Percentiles rank a stretch among this genome's conserved stretches.
These are phyloP conservation scores for Brachyistius frenatus DNA, from an alignment of 2,113 vertebrate species.

Conservation along the genomic window DNA sequence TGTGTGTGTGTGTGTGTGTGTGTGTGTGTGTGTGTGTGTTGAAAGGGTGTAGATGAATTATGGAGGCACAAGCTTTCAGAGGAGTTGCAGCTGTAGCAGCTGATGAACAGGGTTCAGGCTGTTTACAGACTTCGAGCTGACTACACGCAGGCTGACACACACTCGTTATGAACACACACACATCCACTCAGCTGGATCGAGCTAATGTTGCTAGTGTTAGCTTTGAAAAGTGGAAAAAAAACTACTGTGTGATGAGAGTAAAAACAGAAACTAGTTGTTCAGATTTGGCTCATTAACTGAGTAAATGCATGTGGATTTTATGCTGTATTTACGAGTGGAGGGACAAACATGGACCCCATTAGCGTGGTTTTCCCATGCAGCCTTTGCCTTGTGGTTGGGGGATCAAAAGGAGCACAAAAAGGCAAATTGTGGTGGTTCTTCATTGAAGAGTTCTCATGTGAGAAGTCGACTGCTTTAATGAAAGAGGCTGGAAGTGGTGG, in stretches of 20 bases:
- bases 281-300: slow-evolving; percentile 23
- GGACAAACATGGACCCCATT: slow-evolving; percentile 34
- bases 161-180: slow-evolving; percentile 6
- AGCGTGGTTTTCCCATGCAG: slow-evolving; percentile 20
- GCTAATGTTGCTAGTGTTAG: no score
- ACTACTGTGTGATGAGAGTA: not conserved
- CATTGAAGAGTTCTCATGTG: slow-evolving; percentile 39
- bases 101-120: not conserved
- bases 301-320: slow-evolving; percentile 23
- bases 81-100: slow-evolving; percentile 3
- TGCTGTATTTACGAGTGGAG: slow-evolving; percentile 13
- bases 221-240: not conserved
- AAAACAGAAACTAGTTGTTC: not conserved
- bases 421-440: slow-evolving; percentile 41
- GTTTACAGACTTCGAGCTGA: slow-evolving; percentile 24
- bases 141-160: slow-evolving; percentile 16
- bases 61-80: slow-evolving; percentile 22
- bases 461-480: slow-evolving; percentile 8
- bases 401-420: slow-evolving; percentile 47
- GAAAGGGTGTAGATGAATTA: slow-evolving; percentile 50
- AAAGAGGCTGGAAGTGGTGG: slow-evolving; percentile 11
- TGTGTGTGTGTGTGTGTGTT: slow-evolving; percentile 2
- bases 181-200: not conserved
- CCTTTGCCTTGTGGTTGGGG: slow-evolving; percentile 10
- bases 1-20: slow-evolving; percentile 3